Conservation (phyloP, 2,797 vertebrate species). For the Dendrocincla fuliginosa region DNA sequence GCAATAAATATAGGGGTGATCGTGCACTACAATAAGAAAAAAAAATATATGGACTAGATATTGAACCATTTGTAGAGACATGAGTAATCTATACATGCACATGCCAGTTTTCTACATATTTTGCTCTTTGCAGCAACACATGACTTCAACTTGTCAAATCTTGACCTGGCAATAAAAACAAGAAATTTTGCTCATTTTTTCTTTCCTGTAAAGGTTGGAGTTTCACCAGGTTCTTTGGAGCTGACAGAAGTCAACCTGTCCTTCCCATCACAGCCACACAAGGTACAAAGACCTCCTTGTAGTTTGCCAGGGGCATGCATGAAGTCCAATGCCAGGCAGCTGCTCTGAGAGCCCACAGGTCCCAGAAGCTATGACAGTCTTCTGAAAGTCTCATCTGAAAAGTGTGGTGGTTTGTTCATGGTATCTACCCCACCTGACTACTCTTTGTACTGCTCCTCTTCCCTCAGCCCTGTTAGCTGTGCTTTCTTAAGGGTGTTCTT, state of each 20-base stretch:
- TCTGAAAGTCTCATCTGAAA: neutral
- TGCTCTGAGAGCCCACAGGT: neutral
- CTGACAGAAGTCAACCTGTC: neutral
- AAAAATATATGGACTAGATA: neutral
- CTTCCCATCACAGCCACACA: neutral
- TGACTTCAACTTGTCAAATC: neutral
- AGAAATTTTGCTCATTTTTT: neutral
- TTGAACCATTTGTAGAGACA: neutral
- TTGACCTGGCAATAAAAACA: neutral
- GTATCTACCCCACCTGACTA: neutral
- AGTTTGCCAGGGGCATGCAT: accelerated
- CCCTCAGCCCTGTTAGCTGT: neutral
- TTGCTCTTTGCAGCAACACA: neutral
- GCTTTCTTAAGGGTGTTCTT: neutral
- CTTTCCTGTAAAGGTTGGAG: neutral
- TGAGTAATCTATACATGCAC: neutral
- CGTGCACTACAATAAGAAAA: neutral
- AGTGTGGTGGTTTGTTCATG: neutral
- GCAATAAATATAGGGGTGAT: neutral
- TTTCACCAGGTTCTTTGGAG: neutral
- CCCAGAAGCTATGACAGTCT: neutral
- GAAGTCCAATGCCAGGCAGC: accelerated
- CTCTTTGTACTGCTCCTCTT: neutral
- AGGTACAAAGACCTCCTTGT: neutral
- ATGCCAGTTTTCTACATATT: neutral